Conservation (phyloP, 2,888 invertebrate genomes). For the Neoitamus cyanurus region DNA sequence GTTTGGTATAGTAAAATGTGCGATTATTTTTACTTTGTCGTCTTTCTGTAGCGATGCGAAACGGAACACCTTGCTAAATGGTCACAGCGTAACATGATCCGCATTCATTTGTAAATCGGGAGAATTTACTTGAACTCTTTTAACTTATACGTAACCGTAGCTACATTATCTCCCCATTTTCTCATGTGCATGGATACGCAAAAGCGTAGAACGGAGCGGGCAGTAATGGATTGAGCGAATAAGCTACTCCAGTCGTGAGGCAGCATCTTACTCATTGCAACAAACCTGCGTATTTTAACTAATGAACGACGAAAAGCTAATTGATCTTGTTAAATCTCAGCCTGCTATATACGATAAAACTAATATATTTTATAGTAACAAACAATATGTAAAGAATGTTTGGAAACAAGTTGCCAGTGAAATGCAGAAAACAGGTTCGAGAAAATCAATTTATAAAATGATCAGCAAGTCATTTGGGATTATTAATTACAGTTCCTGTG, state of each 20-base stretch:
- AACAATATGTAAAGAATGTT: slow-evolving; percentile 53
- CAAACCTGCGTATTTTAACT: background rate
- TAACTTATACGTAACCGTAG: background rate
- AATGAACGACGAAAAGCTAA: slow-evolving; percentile 51
- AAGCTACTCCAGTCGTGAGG: slow-evolving; percentile 14
- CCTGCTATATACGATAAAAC: slow-evolving; percentile 55
- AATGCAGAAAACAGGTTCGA: slow-evolving; percentile 55
- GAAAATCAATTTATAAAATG: background rate
- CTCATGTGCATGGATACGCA: slow-evolving; percentile 9
- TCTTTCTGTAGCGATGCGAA: background rate
- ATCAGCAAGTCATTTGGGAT: background rate
- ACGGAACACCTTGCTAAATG: background rate
- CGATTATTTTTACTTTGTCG: background rate
- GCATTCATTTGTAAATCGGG: background rate
- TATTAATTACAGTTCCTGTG: slow-evolving; percentile 54
- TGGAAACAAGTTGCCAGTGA: slow-evolving; percentile 54
- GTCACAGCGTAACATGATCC: background rate
- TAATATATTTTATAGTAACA: slow-evolving; percentile 54
- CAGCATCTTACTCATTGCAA: slow-evolving; percentile 12
- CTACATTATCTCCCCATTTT: background rate
- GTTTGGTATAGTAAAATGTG: background rate
- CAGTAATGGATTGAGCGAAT: background rate
- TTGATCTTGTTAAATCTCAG: slow-evolving; percentile 54
- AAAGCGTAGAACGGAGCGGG: slow-evolving; percentile 39
- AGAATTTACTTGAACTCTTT: background rate